Base-by-base conservation (phyloP, 2,797 vertebrate species). In the Pipistrellus kuhlii region DNA sequence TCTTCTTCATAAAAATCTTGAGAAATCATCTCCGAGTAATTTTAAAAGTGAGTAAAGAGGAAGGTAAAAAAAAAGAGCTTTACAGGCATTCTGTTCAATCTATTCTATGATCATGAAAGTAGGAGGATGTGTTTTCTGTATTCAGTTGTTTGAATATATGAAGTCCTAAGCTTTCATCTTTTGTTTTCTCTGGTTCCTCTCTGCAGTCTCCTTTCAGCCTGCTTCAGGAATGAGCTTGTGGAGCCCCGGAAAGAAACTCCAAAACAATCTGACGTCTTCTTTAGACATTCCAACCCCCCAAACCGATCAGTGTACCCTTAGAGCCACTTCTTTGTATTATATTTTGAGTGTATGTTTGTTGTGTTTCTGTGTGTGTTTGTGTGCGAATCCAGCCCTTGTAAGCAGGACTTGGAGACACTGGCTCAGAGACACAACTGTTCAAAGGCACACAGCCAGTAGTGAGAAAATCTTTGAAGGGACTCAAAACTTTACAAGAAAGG, bases 171-270 rank as follows among this genome's bases (percentile, higher is more conserved):
- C 95, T 86, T 98, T 98, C 93, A 98, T 96, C 97, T 98, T 96
- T 98, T 98, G 97, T 98, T 98, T 96, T 99, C 94, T 99, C 98
- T 98, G 98, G 97, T 99, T 99, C 98, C 98, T 98, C 98, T 98
- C 98, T 98, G 97, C 99, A 99, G 99, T 98, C 98, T 99, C 98
- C 98, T 99, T 98, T 99, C 99, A 97, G 98, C 99, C 97, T 98
- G 99, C 98, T 99, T 99, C 98, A 99, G 99, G 98, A 99, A 98
- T 97, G 99, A 99, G 98, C 98, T 99, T 96, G 98, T 97, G 98
- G 99, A 99, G 96, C 98, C 99, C 91, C 98, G 98, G 99, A 99
- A 98, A 98, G 99, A 98, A 97, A 98, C 98, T 99, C 98, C 99
- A 98, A 99, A 98, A 98, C 99, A 98, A 98, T 99, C 98, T 95